Evolutionary conservation across 1,140 invertebrate genomes (phyloP).

Genomic region (Pemphigus obesinymphae): DNA sequence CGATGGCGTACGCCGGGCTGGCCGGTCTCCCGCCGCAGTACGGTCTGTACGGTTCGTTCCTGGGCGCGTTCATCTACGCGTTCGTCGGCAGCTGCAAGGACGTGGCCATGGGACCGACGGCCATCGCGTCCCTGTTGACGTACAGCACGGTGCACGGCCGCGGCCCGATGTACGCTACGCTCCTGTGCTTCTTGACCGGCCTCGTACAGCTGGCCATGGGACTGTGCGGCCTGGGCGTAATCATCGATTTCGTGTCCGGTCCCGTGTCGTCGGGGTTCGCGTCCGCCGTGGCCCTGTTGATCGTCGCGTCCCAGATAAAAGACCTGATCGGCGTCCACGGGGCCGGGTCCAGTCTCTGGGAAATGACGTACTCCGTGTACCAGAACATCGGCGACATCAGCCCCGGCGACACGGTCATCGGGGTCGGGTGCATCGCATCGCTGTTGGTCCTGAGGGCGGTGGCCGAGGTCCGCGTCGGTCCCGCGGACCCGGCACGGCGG

Average conservation of each 20-base stretch:
- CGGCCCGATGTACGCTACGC: slow-evolving; percentile 69
- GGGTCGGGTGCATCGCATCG: slow-evolving; percentile 65
- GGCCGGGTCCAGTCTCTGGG: slow-evolving; percentile 65
- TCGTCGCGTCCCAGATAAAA: slow-evolving; percentile 82
- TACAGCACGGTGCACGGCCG: slow-evolving; percentile 62
- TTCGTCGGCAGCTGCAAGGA: slow-evolving; percentile 86
- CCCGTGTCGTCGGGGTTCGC: slow-evolving; percentile 91
- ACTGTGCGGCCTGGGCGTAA: slow-evolving; percentile 77
- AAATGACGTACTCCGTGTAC: slow-evolving; percentile 66
- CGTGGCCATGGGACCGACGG: slow-evolving; percentile 81
- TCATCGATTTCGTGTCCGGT: slow-evolving; percentile 89
- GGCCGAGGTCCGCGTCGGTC: slow-evolving; percentile 58
- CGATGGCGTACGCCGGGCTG: slow-evolving; percentile 74
- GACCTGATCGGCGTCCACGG: slow-evolving; percentile 74
- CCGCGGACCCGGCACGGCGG: slow-evolving; percentile 52
- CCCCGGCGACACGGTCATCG: slow-evolving; percentile 65
- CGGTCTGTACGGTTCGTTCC: slow-evolving; percentile 85
- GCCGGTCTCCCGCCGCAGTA: slow-evolving; percentile 65
- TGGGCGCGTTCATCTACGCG: slow-evolving; percentile 86
- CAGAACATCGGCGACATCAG: slow-evolving; percentile 59
- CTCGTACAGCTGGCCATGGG: slow-evolving; percentile 80
- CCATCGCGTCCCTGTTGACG: slow-evolving; percentile 75
- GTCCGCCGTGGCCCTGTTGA: slow-evolving; percentile 85
- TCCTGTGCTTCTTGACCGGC: slow-evolving; percentile 75
- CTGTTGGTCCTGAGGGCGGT: slow-evolving; percentile 66